phyloP scores from a whole-genome alignment of 2,797 vertebrate genomes.

The Carapus acus region DNA sequence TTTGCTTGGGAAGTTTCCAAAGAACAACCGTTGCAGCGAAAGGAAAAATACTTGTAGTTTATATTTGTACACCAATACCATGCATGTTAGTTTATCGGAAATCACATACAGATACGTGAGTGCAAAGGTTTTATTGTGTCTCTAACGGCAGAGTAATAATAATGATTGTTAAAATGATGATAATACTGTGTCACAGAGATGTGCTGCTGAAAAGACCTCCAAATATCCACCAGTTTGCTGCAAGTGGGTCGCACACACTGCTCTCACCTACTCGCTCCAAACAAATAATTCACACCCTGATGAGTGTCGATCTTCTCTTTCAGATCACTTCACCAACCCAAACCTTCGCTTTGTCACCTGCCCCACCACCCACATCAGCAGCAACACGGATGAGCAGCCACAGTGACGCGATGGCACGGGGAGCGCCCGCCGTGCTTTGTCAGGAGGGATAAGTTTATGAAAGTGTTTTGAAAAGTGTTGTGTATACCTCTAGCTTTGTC shows the following conservation, averaged over 20 bases:
- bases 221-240: constrained; percentile 68
- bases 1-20: constrained; percentile 16
- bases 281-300: not conserved
- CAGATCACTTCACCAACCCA: constrained; percentile 72
- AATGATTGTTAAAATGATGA: too few species aligned
- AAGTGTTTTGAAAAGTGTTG: not conserved
- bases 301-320: constrained; percentile 21
- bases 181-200: constrained; percentile 49
- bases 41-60: too few species aligned
- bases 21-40: not conserved
- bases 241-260: constrained; percentile 49
- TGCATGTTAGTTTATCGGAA: too few species aligned
- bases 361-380: constrained; percentile 40
- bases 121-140: too few species aligned
- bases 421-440: not conserved
- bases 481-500: too few species aligned
- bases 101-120: too few species aligned
- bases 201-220: constrained; percentile 65
- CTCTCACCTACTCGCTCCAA: not conserved
- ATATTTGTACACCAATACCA: too few species aligned
- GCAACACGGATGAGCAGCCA: constrained; percentile 22
- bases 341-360: constrained; percentile 42
- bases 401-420: too few species aligned
- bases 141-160: too few species aligned
- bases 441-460: not conserved